phyloP scores from a whole-genome alignment of 2,888 invertebrate genomes.

The Stenolophus ochropezus region DNA sequence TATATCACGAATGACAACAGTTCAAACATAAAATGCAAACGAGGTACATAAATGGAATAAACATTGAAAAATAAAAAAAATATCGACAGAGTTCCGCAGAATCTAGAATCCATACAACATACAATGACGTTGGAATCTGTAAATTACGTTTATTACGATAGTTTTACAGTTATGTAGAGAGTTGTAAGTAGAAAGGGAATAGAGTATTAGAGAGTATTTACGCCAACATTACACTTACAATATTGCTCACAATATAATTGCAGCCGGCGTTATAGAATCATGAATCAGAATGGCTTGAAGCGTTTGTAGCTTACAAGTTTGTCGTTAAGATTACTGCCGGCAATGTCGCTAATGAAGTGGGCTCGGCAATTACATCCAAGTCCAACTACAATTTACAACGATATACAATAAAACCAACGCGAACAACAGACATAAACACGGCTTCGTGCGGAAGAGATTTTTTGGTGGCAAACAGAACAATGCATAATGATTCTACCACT shows the following conservation, averaged over 20 bases:
- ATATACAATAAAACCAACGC: conserved; percentile 51
- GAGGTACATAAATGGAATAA: too few species aligned
- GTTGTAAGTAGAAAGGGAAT: not conserved
- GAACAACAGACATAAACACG: conserved; percentile 30
- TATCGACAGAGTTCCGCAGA: too few species aligned
- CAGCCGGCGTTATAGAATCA: conserved; percentile 35
- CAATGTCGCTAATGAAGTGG: conserved; percentile 59
- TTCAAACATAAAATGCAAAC: too few species aligned
- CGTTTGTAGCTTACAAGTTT: conserved; percentile 55
- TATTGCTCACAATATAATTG: conserved; percentile 35
- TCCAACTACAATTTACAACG: conserved; percentile 56
- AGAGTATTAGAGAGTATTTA: not conserved
- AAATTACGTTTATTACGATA: too few species aligned
- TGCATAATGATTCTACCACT: not conserved
- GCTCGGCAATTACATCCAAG: conserved; percentile 51
- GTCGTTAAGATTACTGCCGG: conserved; percentile 57
- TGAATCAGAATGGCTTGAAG: conserved; percentile 33
- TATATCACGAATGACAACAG: too few species aligned
- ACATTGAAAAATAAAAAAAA: too few species aligned
- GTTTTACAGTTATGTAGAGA: too few species aligned
- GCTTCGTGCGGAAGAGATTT: not conserved
- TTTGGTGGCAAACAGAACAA: not conserved
- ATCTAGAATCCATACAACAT: too few species aligned
- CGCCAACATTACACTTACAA: conserved; percentile 17
- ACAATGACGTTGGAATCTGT: too few species aligned